Conservation (phyloP, 2,888 invertebrate species). For the Heliconius aoede region DNA sequence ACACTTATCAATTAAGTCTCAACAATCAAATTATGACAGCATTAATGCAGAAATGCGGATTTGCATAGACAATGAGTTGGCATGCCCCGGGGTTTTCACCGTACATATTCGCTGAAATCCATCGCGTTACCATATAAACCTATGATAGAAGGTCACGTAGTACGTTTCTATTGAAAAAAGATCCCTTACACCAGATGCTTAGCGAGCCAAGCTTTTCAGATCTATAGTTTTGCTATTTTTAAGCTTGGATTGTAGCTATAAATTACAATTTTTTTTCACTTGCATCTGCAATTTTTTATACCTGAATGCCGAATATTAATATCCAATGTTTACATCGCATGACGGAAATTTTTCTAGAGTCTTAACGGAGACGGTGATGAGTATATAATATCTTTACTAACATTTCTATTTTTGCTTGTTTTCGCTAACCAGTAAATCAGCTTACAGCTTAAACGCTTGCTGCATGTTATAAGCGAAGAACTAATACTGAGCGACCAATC, state of each 20-base stretch:
- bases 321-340: background rate
- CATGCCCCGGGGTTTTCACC: constrained; percentile 68
- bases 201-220: background rate
- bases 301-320: background rate
- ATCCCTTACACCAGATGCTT: background rate
- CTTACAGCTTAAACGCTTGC: constrained; percentile 30
- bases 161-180: constrained; percentile 16
- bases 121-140: constrained; percentile 15
- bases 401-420: background rate
- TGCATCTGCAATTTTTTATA: background rate
- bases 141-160: constrained; percentile 28
- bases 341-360: background rate
- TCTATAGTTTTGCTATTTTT: background rate
- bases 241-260: background rate
- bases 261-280: background rate
- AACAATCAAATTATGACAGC: constrained; percentile 55
- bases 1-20: constrained; percentile 34
- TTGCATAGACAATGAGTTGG: constrained; percentile 48
- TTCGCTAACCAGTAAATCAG: background rate
- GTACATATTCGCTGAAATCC: constrained; percentile 44
- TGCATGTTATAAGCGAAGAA: constrained; percentile 68
- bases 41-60: constrained; percentile 49
- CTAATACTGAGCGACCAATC: constrained; percentile 71
- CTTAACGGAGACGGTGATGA: background rate
- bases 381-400: background rate